A percentile compares a stretch with the other conserved stretches of the same genome.
Evolutionary conservation across 2,797 vertebrate genomes (phyloP).

Genomic region (Leptodactylus fallax): DNA sequence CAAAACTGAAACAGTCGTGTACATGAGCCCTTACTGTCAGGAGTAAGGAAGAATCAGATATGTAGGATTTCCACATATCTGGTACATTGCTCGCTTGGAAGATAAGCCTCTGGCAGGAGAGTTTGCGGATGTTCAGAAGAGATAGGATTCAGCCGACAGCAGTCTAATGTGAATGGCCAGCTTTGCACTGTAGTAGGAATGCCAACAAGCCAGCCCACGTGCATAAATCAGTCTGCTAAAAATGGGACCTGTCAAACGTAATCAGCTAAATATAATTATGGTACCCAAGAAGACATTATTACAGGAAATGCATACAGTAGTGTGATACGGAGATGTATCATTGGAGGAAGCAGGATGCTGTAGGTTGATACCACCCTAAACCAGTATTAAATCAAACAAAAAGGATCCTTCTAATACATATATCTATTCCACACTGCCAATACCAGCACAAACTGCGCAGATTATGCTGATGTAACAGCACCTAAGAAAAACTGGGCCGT

Average conservation of each 20-base stretch:
- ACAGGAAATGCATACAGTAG: conserved; percentile 9
- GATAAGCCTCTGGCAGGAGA: no score
- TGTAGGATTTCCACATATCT: no score
- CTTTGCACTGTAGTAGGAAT: background rate
- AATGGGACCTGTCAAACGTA: background rate
- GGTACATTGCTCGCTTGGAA: no score
- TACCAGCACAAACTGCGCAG: background rate
- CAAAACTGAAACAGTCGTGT: no score
- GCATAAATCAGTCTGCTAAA: background rate
- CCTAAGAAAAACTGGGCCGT: background rate
- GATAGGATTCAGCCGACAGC: no score
- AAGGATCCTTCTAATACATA: background rate
- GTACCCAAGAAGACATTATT: background rate
- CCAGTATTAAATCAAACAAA: conserved; percentile 1
- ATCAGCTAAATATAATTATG: conserved; percentile 12
- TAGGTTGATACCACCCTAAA: background rate
- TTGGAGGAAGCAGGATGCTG: conserved; percentile 32
- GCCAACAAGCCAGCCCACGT: background rate
- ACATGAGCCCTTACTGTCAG: no score
- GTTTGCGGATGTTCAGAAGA: no score
- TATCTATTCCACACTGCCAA: background rate
- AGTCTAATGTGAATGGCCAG: no score
- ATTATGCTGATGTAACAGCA: background rate
- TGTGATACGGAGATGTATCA: no score
- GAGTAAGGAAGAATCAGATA: no score